phyloP scores from a whole-genome alignment of 2,888 invertebrate species.

The Choreutis nemorana region DNA sequence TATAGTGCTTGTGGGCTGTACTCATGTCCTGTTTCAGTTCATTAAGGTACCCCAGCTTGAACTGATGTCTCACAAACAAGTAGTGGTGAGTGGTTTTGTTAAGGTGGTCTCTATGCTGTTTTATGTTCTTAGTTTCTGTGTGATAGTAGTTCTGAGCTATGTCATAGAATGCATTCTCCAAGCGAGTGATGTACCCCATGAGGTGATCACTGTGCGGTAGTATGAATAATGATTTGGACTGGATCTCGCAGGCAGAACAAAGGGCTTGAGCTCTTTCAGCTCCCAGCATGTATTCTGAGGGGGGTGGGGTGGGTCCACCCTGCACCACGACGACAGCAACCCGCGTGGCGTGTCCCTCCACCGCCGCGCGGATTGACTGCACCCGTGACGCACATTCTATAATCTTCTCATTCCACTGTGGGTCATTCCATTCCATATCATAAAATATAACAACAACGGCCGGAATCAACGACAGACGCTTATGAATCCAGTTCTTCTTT shows the following conservation, averaged over 20 bases:
- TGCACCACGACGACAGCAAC: slow-evolving; percentile 92
- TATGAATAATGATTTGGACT: slow-evolving; percentile 91
- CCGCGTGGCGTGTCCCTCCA: slow-evolving; percentile 76
- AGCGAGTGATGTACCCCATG: slow-evolving; percentile 74
- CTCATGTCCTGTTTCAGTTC: slow-evolving; percentile 91
- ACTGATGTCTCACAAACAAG: slow-evolving; percentile 93
- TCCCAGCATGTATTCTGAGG: slow-evolving; percentile 84
- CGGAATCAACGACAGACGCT: slow-evolving; percentile 89
- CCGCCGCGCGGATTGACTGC: slow-evolving; percentile 78
- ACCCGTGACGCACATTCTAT: slow-evolving; percentile 92
- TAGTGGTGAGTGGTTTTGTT: slow-evolving; percentile 92
- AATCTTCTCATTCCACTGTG: slow-evolving; percentile 93
- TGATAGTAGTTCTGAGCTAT: slow-evolving; percentile 93
- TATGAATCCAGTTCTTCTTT: slow-evolving; percentile 94
- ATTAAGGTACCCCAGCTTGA: slow-evolving; percentile 94
- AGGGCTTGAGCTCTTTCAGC: slow-evolving; percentile 91
- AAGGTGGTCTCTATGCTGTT: slow-evolving; percentile 88
- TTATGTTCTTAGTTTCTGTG: slow-evolving; percentile 84
- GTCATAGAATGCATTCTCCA: slow-evolving; percentile 95
- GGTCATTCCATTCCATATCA: slow-evolving; percentile 97
- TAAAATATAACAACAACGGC: slow-evolving; percentile 94
- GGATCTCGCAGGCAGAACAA: slow-evolving; percentile 90
- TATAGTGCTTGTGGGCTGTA: slow-evolving; percentile 86
- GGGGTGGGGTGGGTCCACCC: slow-evolving; percentile 78
- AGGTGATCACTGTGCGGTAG: slow-evolving; percentile 91